Percentiles rank a stretch among this genome's conserved stretches.
phyloP scores from a whole-genome alignment of 2,113 vertebrate species.

The Lasiurus cinereus region DNA sequence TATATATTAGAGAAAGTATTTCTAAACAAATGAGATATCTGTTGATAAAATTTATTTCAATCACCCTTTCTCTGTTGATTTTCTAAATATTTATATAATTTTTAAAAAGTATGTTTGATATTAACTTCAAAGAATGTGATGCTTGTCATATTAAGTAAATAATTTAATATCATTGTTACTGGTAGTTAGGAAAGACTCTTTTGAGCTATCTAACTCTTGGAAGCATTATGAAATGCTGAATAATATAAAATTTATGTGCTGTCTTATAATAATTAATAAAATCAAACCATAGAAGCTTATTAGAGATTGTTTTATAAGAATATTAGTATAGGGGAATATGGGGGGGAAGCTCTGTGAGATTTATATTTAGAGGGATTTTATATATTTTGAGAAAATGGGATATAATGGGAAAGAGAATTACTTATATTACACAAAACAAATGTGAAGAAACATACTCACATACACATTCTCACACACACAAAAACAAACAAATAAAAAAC shows the following conservation, averaged over 20 bases:
- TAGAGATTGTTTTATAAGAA: slow-evolving; percentile 6
- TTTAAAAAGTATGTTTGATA: neutral
- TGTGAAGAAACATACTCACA: neutral
- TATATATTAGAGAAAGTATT: neutral
- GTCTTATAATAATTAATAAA: neutral
- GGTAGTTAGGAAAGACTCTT: neutral
- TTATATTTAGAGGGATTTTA: neutral
- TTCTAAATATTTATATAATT: neutral
- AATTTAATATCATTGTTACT: neutral
- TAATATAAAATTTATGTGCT: slow-evolving; percentile 20
- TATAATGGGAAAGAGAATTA: neutral
- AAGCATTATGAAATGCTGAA: neutral
- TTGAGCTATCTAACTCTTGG: slow-evolving; percentile 25
- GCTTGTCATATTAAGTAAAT: neutral
- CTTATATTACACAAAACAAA: neutral
- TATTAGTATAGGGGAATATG: neutral
- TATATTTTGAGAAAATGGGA: slow-evolving; percentile 18
- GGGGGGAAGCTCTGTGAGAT: neutral
- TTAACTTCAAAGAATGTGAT: slow-evolving; percentile 31
- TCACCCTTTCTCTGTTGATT: slow-evolving; percentile 5
- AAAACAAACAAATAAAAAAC: no score
- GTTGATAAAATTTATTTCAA: slow-evolving; percentile 41
- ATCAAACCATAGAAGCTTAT: neutral
- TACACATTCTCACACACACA: no score
- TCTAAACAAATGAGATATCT: slow-evolving; percentile 6